These are phyloP conservation scores for Peromyscus aztecus DNA, from an alignment of 2,797 vertebrate species.

Conservation along the genomic window DNA sequence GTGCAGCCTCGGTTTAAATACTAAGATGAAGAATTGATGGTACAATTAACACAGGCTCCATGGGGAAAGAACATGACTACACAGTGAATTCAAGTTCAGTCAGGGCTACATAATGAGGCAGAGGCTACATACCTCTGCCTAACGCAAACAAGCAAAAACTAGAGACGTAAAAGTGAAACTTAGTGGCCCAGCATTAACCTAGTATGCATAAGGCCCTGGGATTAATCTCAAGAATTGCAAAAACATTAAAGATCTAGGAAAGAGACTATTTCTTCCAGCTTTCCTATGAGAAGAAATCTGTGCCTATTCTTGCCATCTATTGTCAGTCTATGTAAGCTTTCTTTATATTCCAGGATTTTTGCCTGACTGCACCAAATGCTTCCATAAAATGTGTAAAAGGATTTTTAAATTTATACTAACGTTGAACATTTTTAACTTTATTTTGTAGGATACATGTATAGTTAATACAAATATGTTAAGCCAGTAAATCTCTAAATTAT, in stretches of 20 bases:
- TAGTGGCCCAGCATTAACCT: neutral
- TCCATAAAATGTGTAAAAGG: neutral
- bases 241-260: neutral
- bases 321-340: neutral
- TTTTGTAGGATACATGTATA: constrained; percentile 21
- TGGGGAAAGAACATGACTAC: neutral
- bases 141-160: neutral
- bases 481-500: neutral
- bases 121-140: too few species aligned
- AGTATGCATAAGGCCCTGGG: too few species aligned
- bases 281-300: neutral
- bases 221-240: neutral
- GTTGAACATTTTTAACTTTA: neutral
- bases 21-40: constrained; percentile 87
- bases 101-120: neutral
- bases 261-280: neutral
- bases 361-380: neutral
- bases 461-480: constrained; percentile 21
- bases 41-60: constrained; percentile 58
- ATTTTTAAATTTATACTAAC: neutral
- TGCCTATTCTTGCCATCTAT: neutral
- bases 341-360: neutral
- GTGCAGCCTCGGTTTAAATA: constrained; percentile 99
- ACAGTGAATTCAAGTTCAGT: neutral
- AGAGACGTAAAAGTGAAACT: neutral